phyloP scores from a whole-genome alignment of 1,140 invertebrate species.

The Plodia interpunctella region DNA sequence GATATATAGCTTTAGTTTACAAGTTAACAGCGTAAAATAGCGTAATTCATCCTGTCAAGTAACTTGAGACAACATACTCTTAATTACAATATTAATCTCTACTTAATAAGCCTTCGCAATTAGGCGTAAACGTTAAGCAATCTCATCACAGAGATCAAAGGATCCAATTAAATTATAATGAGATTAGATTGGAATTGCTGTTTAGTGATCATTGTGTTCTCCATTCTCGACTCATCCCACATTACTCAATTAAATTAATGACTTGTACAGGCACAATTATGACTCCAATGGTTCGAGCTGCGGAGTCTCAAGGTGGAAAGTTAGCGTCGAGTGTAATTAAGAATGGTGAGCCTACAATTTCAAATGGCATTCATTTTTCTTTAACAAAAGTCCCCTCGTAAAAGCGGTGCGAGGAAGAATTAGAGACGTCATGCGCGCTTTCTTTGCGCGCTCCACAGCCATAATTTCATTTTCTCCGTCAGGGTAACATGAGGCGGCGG shows the following conservation, averaged over 20 bases:
- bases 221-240: background rate
- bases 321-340: constrained; percentile 12
- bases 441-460: constrained; percentile 55
- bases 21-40: background rate
- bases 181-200: constrained; percentile 33
- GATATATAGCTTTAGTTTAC: background rate
- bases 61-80: background rate
- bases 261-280: constrained; percentile 8
- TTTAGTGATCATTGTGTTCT: constrained; percentile 24
- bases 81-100: background rate
- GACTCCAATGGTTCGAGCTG: constrained; percentile 18
- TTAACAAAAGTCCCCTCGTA: constrained; percentile 16
- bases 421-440: constrained; percentile 42
- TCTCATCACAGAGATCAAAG: constrained; percentile 21
- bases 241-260: constrained; percentile 11
- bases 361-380: constrained; percentile 9
- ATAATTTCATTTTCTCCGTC: constrained; percentile 67
- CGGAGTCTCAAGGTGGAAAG: constrained; percentile 18
- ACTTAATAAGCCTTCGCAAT: background rate
- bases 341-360: constrained; percentile 10
- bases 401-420: constrained; percentile 25
- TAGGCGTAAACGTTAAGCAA: background rate
- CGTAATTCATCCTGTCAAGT: background rate
- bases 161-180: constrained; percentile 31
- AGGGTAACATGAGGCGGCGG: constrained; percentile 53